These are phyloP conservation scores for Caradrina clavipalpis DNA, from an alignment of 2,888 invertebrate species.

Conservation along the genomic window DNA sequence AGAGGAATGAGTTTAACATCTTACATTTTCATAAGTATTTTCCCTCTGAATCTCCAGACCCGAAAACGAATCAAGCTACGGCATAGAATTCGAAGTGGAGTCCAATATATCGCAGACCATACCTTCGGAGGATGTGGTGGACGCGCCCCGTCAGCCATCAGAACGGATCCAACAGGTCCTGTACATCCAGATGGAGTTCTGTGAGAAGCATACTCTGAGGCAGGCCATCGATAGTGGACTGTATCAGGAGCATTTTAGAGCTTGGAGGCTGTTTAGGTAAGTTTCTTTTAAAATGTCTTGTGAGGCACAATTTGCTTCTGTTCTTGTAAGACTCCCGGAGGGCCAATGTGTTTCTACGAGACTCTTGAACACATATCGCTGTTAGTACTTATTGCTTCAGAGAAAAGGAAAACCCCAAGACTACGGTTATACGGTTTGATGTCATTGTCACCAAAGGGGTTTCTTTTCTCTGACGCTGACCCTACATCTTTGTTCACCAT, in stretches of 20 bases:
- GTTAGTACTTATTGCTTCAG: too few species aligned
- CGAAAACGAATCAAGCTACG: conserved; percentile 91
- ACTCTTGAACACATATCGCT: too few species aligned
- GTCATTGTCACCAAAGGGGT: too few species aligned
- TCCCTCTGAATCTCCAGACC: conserved; percentile 70
- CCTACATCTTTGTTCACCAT: too few species aligned
- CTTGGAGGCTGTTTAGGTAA: conserved; percentile 95
- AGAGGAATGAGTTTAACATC: not conserved
- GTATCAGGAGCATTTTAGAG: conserved; percentile 94
- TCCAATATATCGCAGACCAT: conserved; percentile 79
- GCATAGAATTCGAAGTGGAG: conserved; percentile 92
- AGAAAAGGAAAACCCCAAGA: too few species aligned
- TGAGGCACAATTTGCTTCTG: too few species aligned
- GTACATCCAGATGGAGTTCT: conserved; percentile 99
- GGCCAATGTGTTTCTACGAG: too few species aligned
- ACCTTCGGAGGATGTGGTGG: conserved; percentile 78
- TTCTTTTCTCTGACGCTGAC: too few species aligned
- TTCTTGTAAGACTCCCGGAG: too few species aligned
- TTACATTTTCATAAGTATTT: too few species aligned
- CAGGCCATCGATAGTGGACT: conserved; percentile 97
- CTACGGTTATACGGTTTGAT: too few species aligned
- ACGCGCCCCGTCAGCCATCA: conserved; percentile 70
- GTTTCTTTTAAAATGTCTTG: not conserved
- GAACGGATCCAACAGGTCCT: conserved; percentile 91
- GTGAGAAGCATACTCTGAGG: conserved; percentile 97